A percentile compares a stretch with the other conserved stretches of the same genome.
Evolutionary conservation across 2,113 vertebrate genomes (phyloP).

Genomic region (Peromyscus polionotus): DNA sequence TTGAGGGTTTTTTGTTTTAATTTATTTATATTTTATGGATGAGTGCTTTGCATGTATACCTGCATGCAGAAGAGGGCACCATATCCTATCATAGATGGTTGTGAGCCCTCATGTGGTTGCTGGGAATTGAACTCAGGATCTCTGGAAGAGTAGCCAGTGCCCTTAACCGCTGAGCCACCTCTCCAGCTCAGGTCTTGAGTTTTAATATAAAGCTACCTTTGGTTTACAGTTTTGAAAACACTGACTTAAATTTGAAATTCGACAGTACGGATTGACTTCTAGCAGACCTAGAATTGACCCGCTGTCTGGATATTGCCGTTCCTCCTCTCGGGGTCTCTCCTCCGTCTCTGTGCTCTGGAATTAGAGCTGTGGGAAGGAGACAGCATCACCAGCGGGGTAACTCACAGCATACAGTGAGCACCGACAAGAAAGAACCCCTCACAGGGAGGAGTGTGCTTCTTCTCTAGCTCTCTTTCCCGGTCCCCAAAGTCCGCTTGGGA

Average conservation of each 20-base stretch:
- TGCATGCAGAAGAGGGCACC: not conserved
- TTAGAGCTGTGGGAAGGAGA: not conserved
- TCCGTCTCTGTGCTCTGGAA: not conserved
- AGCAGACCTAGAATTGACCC: not conserved
- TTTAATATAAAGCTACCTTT: slow-evolving; percentile 9
- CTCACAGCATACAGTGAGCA: not conserved
- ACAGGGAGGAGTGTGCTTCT: not conserved
- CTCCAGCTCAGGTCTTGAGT: not conserved
- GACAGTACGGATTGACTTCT: not conserved
- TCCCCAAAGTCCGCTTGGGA: not conserved
- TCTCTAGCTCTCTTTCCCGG: not conserved
- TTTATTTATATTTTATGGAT: too few species aligned
- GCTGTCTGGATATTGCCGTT: not conserved
- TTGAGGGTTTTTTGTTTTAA: not conserved
- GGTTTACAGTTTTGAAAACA: not conserved
- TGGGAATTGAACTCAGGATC: not conserved
- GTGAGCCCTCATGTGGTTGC: not conserved
- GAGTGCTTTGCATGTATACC: too few species aligned
- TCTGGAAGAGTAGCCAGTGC: not conserved
- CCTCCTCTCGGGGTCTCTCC: not conserved
- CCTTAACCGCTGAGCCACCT: not conserved
- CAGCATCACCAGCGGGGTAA: not conserved
- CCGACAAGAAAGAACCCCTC: slow-evolving; percentile 13
- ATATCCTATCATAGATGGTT: not conserved
- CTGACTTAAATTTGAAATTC: slow-evolving; percentile 16